phyloP scores from a whole-genome alignment of 2,888 invertebrate species.

The Achlya flavicornis region DNA sequence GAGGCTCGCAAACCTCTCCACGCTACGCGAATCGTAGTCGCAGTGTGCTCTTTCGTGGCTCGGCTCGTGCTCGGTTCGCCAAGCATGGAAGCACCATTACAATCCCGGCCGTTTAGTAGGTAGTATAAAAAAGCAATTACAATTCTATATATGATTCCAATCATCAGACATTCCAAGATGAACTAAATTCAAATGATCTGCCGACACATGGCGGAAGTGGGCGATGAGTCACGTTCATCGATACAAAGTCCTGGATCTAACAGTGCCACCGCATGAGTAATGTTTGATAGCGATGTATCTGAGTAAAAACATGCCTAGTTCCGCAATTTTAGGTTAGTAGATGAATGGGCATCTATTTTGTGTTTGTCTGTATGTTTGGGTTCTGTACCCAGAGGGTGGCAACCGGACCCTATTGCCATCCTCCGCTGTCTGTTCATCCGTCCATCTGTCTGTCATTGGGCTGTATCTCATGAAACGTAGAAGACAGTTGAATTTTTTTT shows the following conservation, averaged over 20 bases:
- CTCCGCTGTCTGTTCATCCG: too few relatives aligned
- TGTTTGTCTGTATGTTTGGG: not conserved
- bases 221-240: conserved; percentile 23
- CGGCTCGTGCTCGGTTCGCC: too few relatives aligned
- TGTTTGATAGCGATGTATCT: not conserved
- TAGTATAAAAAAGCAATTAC: not conserved
- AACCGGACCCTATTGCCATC: too few relatives aligned
- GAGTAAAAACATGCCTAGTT: conserved; percentile 19
- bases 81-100: too few relatives aligned
- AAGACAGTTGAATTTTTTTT: too few relatives aligned
- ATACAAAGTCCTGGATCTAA: conserved; percentile 19
- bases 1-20: too few relatives aligned
- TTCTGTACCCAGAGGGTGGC: too few relatives aligned
- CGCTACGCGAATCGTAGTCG: too few relatives aligned
- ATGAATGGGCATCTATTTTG: not conserved
- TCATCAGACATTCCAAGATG: not conserved
- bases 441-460: too few relatives aligned
- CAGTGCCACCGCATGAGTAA: not conserved
- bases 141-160: not conserved
- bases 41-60: too few relatives aligned
- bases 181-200: not conserved
- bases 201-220: conserved; percentile 20
- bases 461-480: too few relatives aligned
- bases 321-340: not conserved
- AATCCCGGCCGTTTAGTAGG: too few relatives aligned